These are phyloP conservation scores for Tinamus guttatus DNA, from an alignment of 2,113 vertebrate genomes.

Conservation along the genomic window DNA sequence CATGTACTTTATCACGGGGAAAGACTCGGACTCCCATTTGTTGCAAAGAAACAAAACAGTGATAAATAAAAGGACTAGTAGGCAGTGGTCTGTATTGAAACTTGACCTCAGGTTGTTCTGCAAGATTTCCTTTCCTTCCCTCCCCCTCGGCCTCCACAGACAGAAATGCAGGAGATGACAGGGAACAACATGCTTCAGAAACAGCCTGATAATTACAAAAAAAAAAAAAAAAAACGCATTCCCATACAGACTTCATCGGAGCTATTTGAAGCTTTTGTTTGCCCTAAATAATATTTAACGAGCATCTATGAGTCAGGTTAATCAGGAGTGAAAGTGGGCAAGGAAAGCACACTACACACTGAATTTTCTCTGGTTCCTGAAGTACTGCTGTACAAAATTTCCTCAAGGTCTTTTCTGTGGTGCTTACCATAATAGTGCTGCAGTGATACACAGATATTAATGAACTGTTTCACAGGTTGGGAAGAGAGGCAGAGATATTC, in stretches of 20 bases:
- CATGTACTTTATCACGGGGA: background rate
- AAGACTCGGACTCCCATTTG: background rate
- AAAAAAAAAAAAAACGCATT: background rate
- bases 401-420: constrained; percentile 28
- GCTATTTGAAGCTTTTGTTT: background rate
- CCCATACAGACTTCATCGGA: background rate
- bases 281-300: background rate
- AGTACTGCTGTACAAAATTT: too few species aligned
- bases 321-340: background rate
- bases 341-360: fast-evolving
- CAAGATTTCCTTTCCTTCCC: constrained; percentile 24
- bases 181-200: background rate
- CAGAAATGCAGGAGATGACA: background rate
- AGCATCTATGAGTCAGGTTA: background rate
- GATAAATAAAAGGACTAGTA: background rate
- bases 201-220: background rate
- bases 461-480: constrained; percentile 10
- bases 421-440: background rate
- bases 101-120: constrained; percentile 40
- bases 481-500: background rate
- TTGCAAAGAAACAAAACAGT: constrained; percentile 7
- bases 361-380: background rate
- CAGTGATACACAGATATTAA: constrained; percentile 6
- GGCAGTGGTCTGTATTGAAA: constrained; percentile 25
- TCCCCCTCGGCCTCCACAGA: background rate